Evolutionary conservation across 2,888 invertebrate species (phyloP), one percentile per base, ranked within the genome.

Genomic region (Drosophila neutralis): DNA sequence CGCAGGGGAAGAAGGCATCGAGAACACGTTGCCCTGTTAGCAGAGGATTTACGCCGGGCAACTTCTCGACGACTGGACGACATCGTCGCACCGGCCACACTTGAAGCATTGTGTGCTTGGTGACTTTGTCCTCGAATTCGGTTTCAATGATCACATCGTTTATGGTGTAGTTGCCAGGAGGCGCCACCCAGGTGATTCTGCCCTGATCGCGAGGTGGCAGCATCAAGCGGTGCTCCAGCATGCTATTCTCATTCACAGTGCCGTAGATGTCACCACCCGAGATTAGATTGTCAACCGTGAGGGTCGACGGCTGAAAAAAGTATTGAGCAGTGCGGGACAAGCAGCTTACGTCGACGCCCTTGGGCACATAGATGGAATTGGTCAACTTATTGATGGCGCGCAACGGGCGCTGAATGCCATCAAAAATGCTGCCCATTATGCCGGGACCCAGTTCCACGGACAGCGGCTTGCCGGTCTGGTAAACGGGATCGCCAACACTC

Each of bases 71-170:
- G 63, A 96, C 96, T 27, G 99, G 99, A 73, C 99, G 95, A 75
- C 98, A 97, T 93, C 98, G 98, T 91, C 99, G 97, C 85, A 99
- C 99, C 8, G 99, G 99, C 99, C 99, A 99, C 73, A 99, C 97
- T 94, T 99, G 99, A 93, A 99, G 94, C 99, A 99, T 99, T 72
- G 95, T 96, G 94, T 96, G 98, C 92, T 97, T 95, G 62, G 96
- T 95, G 90, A 95, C 95, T 92, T 98, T 97, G 31, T 98, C 98
- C 93, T 99, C 98, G 94, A 99, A 99, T 94, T 99, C 99, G 1
- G 98, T 98, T 94, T 99, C 99, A 91, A 99, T 94, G 64, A 99
- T 96, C 7, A 97, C 94, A 92, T 99, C 99, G 82, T 97, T 96
- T 79, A 98, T 97, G 73, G 95, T 96, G 94, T 99, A 99, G 93